Evolutionary conservation across 2,888 invertebrate species (phyloP).

Genomic region (Empis stercorea): DNA sequence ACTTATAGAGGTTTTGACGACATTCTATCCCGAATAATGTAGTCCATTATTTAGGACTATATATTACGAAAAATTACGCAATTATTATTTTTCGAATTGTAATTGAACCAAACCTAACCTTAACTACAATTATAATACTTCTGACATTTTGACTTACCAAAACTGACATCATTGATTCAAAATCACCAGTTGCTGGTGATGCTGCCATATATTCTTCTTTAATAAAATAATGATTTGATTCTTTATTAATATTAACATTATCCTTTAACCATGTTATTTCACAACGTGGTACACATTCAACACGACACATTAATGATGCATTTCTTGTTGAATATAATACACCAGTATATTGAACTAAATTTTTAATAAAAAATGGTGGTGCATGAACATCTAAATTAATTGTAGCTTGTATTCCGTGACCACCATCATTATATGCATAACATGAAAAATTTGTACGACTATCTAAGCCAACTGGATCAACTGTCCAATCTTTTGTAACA

Average conservation of each 20-base stretch:
- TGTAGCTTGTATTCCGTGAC: conserved; percentile 56
- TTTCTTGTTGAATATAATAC: conserved; percentile 60
- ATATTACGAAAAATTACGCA: too few relatives aligned
- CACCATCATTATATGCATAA: conserved; percentile 72
- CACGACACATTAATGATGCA: conserved; percentile 71
- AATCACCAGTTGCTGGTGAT: conserved; percentile 69
- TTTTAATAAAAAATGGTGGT: conserved; percentile 76
- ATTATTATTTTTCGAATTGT: too few relatives aligned
- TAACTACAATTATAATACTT: too few relatives aligned
- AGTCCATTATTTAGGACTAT: too few relatives aligned
- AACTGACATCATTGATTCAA: conserved; percentile 78
- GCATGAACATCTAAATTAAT: conserved; percentile 63
- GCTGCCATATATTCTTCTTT: conserved; percentile 54
- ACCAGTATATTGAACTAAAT: conserved; percentile 70
- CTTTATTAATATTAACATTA: conserved; percentile 50
- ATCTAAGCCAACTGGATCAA: conserved; percentile 71
- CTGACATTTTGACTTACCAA: conserved; percentile 48
- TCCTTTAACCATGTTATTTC: conserved; percentile 76
- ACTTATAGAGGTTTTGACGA: too few relatives aligned
- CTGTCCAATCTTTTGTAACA: conserved; percentile 61
- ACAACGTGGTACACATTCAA: conserved; percentile 81
- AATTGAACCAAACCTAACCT: too few relatives aligned
- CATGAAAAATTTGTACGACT: conserved; percentile 85
- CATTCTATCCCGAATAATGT: too few relatives aligned
- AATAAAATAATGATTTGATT: conserved; percentile 52